Percentiles rank a stretch among this genome's conserved stretches.
Conservation (phyloP, 2,113 vertebrate species). For the Trichechus manatus region DNA sequence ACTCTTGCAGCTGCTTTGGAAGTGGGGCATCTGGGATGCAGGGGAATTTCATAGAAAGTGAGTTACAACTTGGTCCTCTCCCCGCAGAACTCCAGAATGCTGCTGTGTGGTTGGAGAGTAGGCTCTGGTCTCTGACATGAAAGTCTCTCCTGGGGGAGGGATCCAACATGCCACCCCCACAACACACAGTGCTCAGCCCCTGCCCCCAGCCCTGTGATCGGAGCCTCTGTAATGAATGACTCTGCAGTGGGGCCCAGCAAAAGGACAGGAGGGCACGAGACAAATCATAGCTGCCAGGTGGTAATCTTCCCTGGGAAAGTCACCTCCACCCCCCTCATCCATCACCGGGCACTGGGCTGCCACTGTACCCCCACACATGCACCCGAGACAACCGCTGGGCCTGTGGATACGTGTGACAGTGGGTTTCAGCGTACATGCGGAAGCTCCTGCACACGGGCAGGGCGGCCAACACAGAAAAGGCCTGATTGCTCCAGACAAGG, state of each 20-base stretch:
- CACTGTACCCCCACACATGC: constrained; percentile 43
- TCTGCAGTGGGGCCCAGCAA: constrained; percentile 80
- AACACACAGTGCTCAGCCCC: constrained; percentile 20
- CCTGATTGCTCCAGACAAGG: neutral
- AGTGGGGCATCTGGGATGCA: neutral
- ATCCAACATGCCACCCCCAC: neutral
- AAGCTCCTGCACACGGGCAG: neutral
- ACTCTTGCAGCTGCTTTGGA: neutral
- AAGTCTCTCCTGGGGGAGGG: constrained; percentile 13
- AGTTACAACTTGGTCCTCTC: constrained; percentile 36
- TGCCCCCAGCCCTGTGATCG: constrained; percentile 72
- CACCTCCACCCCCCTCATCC: constrained; percentile 84
- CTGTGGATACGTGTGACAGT: neutral
- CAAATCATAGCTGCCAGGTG: constrained; percentile 86
- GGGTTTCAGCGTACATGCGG: accelerated
- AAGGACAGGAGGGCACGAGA: constrained; percentile 82
- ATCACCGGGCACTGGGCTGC: constrained; percentile 83
- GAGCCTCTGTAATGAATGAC: constrained; percentile 82
- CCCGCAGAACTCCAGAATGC: neutral
- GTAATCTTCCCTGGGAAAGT: constrained; percentile 86
- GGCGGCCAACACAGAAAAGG: neutral
- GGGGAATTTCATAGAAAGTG: neutral
- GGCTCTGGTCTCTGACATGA: constrained; percentile 57
- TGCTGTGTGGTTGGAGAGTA: neutral
- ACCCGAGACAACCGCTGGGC: constrained; percentile 63